These are phyloP conservation scores for Uloborus diversus DNA, from an alignment of 1,140 invertebrate species.

Conservation along the genomic window DNA sequence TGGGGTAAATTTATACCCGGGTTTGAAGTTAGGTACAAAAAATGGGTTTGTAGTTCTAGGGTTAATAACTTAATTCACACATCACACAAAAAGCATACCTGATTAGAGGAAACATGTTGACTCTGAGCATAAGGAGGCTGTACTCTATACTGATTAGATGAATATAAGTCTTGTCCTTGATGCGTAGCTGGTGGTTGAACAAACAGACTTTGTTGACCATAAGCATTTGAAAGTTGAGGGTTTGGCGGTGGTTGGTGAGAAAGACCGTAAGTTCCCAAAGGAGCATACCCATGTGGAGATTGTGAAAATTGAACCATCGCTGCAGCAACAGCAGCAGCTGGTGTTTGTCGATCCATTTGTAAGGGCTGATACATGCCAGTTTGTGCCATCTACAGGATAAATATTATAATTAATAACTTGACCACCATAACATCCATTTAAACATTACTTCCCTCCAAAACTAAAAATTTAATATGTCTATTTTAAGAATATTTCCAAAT, in stretches of 20 bases:
- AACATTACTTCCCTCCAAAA: too few species aligned
- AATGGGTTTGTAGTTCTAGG: too few species aligned
- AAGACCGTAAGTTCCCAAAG: slow-evolving; percentile 67
- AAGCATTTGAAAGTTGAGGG: slow-evolving; percentile 67
- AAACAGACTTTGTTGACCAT: slow-evolving; percentile 75
- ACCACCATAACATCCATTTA: not conserved
- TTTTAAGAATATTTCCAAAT: too few species aligned
- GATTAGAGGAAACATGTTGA: slow-evolving; percentile 73
- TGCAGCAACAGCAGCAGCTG: slow-evolving; percentile 48
- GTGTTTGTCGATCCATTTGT: slow-evolving; percentile 69
- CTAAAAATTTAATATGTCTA: too few species aligned
- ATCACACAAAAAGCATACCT: slow-evolving; percentile 50
- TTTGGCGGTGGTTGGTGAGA: slow-evolving; percentile 62
- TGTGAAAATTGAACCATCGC: slow-evolving; percentile 73
- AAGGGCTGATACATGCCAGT: slow-evolving; percentile 80
- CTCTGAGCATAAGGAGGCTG: slow-evolving; percentile 76
- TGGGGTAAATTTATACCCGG: too few species aligned
- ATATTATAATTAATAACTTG: not conserved
- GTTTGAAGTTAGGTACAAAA: too few species aligned
- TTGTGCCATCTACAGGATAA: slow-evolving; percentile 73
- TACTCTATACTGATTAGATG: slow-evolving; percentile 78
- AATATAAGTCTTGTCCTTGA: slow-evolving; percentile 80
- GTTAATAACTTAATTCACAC: not conserved
- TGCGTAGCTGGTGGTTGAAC: slow-evolving; percentile 72
- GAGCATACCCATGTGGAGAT: slow-evolving; percentile 67